Evolutionary conservation across 2,113 vertebrate genomes (phyloP), one percentile per base, ranked within the genome.

Genomic region (Falcunculus frontatus): DNA sequence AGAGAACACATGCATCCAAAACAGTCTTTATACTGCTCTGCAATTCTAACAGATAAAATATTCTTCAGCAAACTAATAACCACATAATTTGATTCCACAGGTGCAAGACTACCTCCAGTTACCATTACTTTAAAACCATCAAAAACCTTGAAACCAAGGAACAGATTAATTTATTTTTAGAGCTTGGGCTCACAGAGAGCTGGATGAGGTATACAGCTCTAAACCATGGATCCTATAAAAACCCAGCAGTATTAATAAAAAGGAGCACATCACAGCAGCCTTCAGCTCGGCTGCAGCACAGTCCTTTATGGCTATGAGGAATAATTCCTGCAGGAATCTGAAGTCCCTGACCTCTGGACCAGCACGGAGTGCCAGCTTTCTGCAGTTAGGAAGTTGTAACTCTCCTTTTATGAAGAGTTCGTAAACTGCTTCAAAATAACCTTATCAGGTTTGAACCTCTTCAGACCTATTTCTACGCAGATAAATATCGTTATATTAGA

Each of bases 271-370:
- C 10, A 4, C 0, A 37, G 49, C 62, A 68, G 35, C 47, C 6
- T 63, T 13, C 30, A 7, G 19, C 26, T 37, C 9, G 26, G 20
- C 4, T 46, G 30, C 10, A 11, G 41, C 8, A 44, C 12, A 11
- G 8, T 7, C 21, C 60, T 27, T 35, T 3, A 11, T 1, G 22
- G 16, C 21, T 26, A 3, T 0, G 13, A 44, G 23, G 13, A 53
- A 1, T 4, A 74, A 56, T 0, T 2, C 59, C 41, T 1, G 12
- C 60, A 35, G 27, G 1, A 1, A 42, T 46, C 23, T 17, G 2
- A 16, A 12, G 29, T 16, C n/a, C 6, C 70, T 10, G 29, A 14
- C 11, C 30, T 29, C 49, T 6, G 12, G 11, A 26, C 15, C 14
- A n/a, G 19, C 26, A 11, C 13, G 20, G 5, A 41, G 23, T 0